Evolutionary conservation across 2,888 invertebrate species (phyloP).

Genomic region (Pristionchus entomophagus): DNA sequence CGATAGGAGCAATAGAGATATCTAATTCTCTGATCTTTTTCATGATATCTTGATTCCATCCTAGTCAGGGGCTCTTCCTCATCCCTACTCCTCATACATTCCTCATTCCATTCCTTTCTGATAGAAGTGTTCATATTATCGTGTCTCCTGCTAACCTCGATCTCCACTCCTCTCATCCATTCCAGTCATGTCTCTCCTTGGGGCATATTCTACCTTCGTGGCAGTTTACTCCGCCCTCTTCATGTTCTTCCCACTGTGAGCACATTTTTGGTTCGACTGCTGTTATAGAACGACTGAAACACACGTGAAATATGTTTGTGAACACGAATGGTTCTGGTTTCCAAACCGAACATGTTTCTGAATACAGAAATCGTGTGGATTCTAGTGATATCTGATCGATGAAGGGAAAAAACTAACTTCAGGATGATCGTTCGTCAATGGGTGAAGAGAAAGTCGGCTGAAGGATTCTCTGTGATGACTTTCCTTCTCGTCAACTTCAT

Average conservation of each 20-base stretch:
- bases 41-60: no score
- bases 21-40: no score
- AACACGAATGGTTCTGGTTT: no score
- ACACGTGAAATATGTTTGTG: no score
- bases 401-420: background rate
- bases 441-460: background rate
- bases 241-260: slow-evolving; percentile 45
- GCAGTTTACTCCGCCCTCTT: slow-evolving; percentile 28
- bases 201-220: background rate
- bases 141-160: background rate
- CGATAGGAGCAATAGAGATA: no score
- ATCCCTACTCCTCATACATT: no score
- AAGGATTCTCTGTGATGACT: background rate
- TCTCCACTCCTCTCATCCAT: background rate
- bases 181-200: background rate
- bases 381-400: background rate
- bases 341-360: no score
- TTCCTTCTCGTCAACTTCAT: slow-evolving; percentile 14
- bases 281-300: no score
- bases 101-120: no score
- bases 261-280: background rate
- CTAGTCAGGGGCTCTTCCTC: no score
- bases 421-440: slow-evolving; percentile 31
- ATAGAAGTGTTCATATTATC: background rate
- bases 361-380: background rate